Evolutionary conservation across 2,113 vertebrate species (phyloP), one percentile per base, ranked within the genome.

Genomic region (Calonectris borealis): DNA sequence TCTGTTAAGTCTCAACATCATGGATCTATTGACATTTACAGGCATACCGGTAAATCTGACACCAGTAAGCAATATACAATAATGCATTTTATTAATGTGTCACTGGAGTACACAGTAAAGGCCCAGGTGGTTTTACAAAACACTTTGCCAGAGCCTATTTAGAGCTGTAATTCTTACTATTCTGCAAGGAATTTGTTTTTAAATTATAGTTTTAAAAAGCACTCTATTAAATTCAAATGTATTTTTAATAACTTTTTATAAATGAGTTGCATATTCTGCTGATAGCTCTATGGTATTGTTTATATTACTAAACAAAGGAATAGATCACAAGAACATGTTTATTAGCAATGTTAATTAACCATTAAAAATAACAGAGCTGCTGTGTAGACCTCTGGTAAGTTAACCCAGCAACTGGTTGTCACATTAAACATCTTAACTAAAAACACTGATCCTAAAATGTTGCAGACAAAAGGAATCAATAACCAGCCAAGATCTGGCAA

Each of bases 1-100:
- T 58, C 66, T 29, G 1, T 19, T 19, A 54, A 48, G 7, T 78
- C 32, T 66, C 44, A 75, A 5, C 25, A 46, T 62, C 34, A 42
- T 8, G 4, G 4, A 70, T 36, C 40, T 73, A n/a, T 0, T 96
- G 86, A 83, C 70, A 79, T 93, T 90, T 95, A 94, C 62, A 79
- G 51, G 38, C 21, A 91, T 69, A 62, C 13, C 80, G 62, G 81
- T 93, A 97, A 96, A 97, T 94, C 82, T 61, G 31, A 42, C 51
- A 51, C 31, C 11, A 6, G 80, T 84, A 96, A 95, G 82, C 44
- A 94, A 93, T 93, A 61, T 79, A 79, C 42, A 88, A n/a, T 91
- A 95, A 95, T 78, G 61, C 38, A 48, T 95, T 93, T 96, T 96
- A 97, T 94, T 96, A 96, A 91, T 55, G 73, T 83, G 65, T 87